Percentiles rank a stretch among this genome's conserved stretches.
Conservation (phyloP, 23 tunicate species). For the Pegea sp. region DNA sequence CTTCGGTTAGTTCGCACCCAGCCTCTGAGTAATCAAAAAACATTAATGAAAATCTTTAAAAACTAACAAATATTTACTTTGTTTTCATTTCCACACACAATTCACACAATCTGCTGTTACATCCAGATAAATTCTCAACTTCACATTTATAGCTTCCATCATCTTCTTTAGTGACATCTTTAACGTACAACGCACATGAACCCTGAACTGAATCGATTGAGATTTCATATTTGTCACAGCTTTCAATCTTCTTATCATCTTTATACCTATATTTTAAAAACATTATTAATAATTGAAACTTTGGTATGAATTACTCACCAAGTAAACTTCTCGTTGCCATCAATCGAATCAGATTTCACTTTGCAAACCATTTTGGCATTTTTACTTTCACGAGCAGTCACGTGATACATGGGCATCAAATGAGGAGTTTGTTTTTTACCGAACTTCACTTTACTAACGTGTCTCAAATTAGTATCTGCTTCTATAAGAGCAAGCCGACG, state of each 20-base stretch:
- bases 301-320: constrained; percentile 41
- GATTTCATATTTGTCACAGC: constrained; percentile 71
- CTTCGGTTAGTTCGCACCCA: no score
- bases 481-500: constrained; percentile 69
- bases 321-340: constrained; percentile 38
- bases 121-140: constrained; percentile 78
- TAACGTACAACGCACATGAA: constrained; percentile 58
- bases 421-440: constrained; percentile 65
- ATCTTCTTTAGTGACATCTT: constrained; percentile 44
- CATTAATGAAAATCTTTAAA: background rate
- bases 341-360: constrained; percentile 30
- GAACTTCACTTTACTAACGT: constrained; percentile 68
- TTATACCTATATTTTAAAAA: constrained; percentile 21
- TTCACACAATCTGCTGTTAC: constrained; percentile 29
- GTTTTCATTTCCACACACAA: constrained; percentile 49
- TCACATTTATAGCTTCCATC: constrained; percentile 85
- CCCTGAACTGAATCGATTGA: no score
- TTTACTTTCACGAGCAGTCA: constrained; percentile 63
- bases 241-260: constrained; percentile 36
- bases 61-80: constrained; percentile 11
- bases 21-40: no score
- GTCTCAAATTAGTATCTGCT: constrained; percentile 64
- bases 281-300: background rate
- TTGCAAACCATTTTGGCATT: constrained; percentile 70
- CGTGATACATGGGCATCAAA: constrained; percentile 75